Percentiles rank a stretch among this genome's conserved stretches.
These are phyloP conservation scores for Phasianus colchicus DNA, from an alignment of 2,113 vertebrate genomes.

Conservation along the genomic window DNA sequence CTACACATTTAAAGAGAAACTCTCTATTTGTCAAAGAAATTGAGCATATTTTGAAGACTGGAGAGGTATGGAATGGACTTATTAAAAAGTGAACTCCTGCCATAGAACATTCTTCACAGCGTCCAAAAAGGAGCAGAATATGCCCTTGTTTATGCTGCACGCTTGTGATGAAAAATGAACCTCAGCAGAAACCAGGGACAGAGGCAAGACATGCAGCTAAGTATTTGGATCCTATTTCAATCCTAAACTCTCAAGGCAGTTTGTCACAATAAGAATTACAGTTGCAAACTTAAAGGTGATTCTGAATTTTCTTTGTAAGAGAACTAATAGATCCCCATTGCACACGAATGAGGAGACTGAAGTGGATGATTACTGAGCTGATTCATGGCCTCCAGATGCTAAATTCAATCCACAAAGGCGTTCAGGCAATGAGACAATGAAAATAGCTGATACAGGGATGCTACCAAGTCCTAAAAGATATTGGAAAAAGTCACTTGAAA, in stretches of 20 bases:
- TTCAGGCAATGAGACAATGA: neutral
- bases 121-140: neutral
- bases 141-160: neutral
- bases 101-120: neutral
- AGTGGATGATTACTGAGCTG: neutral
- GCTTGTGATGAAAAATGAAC: neutral
- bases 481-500: neutral
- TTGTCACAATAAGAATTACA: neutral
- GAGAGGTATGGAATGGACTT: neutral
- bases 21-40: neutral
- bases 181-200: neutral
- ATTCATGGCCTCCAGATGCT: neutral
- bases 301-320: neutral
- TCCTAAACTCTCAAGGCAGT: neutral
- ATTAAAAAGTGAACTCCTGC: neutral
- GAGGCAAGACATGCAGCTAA: neutral
- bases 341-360: neutral
- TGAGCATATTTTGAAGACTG: accelerated
- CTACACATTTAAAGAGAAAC: neutral
- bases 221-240: neutral
- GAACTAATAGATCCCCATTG: neutral
- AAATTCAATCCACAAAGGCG: neutral
- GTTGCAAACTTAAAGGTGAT: neutral
- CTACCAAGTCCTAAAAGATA: neutral
- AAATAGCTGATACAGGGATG: neutral